These are phyloP conservation scores for Mionectes olivaceus DNA, from an alignment of 2,797 vertebrate genomes.

Conservation along the genomic window DNA sequence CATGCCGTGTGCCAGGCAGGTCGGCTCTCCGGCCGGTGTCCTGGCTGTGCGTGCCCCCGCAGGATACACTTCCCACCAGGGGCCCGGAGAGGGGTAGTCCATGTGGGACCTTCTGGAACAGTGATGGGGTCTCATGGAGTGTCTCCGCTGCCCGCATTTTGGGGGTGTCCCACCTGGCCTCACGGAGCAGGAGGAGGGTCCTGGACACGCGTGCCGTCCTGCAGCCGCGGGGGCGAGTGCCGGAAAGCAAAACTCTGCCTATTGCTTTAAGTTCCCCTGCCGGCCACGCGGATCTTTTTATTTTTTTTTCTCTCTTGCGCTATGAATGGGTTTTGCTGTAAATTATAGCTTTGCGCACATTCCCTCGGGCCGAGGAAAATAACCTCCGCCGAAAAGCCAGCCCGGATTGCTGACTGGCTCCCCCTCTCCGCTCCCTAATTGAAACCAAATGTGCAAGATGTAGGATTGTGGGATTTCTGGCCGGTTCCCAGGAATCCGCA, in stretches of 20 bases:
- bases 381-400: slow-evolving; percentile 78
- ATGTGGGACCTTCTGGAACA: rapidly evolving
- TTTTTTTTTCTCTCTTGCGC: slow-evolving; percentile 34
- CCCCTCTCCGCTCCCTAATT: slow-evolving; percentile 84
- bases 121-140: rapidly evolving
- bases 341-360: slow-evolving; percentile 78
- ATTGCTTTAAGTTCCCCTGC: slow-evolving; percentile 59
- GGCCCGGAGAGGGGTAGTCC: rapidly evolving
- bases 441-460: slow-evolving; percentile 92
- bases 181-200: neutral
- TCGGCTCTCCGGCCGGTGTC: neutral
- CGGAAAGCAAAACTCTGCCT: neutral
- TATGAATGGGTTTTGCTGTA: slow-evolving; percentile 81
- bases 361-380: slow-evolving; percentile 82
- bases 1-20: rapidly evolving
- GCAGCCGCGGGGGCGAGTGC: rapidly evolving
- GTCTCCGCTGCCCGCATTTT: rapidly evolving
- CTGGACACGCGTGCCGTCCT: rapidly evolving
- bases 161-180: neutral
- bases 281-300: neutral
- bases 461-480: slow-evolving; percentile 91
- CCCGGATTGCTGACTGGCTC: slow-evolving; percentile 79
- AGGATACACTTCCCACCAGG: neutral
- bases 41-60: rapidly evolving
- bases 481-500: slow-evolving; percentile 84